Conservation (phyloP, 1,140 invertebrate species). For the Calliphora vicina region DNA sequence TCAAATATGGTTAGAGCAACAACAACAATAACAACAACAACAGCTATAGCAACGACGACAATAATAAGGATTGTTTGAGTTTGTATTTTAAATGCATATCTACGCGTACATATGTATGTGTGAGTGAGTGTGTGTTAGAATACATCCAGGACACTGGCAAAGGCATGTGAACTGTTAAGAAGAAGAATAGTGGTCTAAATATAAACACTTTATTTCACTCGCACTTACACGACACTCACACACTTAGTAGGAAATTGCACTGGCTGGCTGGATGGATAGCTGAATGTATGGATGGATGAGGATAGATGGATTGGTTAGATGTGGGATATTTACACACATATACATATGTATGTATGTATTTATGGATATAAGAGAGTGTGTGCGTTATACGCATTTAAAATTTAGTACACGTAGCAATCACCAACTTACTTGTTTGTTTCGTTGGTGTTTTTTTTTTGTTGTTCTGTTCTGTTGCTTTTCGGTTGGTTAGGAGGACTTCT, state of each 20-base stretch:
- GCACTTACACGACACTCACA: neutral
- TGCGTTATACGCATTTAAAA: neutral
- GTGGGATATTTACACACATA: neutral
- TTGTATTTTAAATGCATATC: neutral
- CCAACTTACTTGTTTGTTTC: neutral
- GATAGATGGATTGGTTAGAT: neutral
- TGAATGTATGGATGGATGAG: neutral
- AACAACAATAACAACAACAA: neutral
- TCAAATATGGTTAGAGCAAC: neutral
- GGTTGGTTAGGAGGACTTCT: no score
- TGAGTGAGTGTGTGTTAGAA: neutral
- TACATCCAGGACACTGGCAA: neutral
- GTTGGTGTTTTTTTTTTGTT: neutral
- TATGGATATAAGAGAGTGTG: neutral
- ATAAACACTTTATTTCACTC: conserved; percentile 20
- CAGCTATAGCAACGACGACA: neutral
- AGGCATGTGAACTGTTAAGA: conserved; percentile 7
- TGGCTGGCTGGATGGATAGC: neutral
- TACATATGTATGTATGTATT: neutral
- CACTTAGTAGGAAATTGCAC: neutral
- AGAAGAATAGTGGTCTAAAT: conserved; percentile 12
- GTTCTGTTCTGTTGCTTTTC: no score
- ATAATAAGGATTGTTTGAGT: neutral
- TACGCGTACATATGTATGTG: neutral
- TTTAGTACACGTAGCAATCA: neutral